phyloP scores from a whole-genome alignment of 2,888 invertebrate species.

The Eupithecia insigniata region DNA sequence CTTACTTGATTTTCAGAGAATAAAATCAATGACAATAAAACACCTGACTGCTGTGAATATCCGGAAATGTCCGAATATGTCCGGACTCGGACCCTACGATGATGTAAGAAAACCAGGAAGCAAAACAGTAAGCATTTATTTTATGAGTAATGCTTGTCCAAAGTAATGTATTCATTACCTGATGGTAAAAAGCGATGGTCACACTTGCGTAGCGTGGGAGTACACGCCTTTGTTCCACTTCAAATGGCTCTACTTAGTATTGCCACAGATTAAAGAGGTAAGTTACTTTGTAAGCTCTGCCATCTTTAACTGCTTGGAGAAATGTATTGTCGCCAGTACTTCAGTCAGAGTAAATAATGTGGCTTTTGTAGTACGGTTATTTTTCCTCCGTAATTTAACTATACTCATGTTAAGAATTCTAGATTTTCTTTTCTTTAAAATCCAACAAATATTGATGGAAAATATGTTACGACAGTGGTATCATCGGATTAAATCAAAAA shows the following conservation, averaged over 20 bases:
- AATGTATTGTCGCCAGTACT: not conserved
- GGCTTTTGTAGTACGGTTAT: not conserved
- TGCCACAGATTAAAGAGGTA: conserved; percentile 6
- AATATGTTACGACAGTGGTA: not conserved
- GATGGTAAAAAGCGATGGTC: conserved; percentile 59
- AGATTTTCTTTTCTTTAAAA: not conserved
- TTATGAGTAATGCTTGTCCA: not conserved
- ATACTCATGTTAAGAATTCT: not conserved
- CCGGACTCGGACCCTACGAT: not conserved
- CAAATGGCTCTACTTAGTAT: conserved; percentile 32
- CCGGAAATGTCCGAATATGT: no score
- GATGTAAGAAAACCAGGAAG: conserved; percentile 4
- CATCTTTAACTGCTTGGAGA: conserved; percentile 7
- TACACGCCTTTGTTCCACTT: conserved; percentile 52
- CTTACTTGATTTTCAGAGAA: no score
- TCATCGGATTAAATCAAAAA: not conserved
- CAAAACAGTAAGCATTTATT: not conserved
- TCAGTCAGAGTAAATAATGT: not conserved
- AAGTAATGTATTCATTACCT: conserved; percentile 15
- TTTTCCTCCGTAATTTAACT: not conserved
- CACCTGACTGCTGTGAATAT: no score
- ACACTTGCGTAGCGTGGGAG: conserved; percentile 65
- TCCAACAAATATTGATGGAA: no score
- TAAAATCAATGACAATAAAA: no score
- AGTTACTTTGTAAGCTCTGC: conserved; percentile 24